phyloP scores from a whole-genome alignment of 2,888 invertebrate species.

The Bombylius discolor region DNA sequence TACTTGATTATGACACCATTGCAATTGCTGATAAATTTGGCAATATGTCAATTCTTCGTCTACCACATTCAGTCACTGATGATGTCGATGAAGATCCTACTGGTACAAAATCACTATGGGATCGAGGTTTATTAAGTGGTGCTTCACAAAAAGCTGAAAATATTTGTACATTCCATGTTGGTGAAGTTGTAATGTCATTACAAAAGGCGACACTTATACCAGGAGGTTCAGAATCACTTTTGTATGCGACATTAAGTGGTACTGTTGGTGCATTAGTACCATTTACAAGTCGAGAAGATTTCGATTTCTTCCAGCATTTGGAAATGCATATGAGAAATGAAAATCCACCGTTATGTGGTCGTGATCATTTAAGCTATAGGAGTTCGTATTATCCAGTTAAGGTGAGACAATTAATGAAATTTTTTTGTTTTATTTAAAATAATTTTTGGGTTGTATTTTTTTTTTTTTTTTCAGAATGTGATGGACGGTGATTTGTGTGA shows the following conservation, averaged over 20 bases:
- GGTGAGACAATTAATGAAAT: constrained; percentile 39
- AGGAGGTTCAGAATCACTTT: constrained; percentile 90
- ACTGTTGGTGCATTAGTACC: constrained; percentile 87
- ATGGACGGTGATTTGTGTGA: constrained; percentile 99
- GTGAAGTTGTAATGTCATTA: constrained; percentile 90
- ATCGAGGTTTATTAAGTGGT: constrained; percentile 82
- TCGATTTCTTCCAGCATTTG: constrained; percentile 97
- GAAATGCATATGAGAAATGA: constrained; percentile 99
- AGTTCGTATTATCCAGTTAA: constrained; percentile 97
- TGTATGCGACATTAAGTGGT: constrained; percentile 93
- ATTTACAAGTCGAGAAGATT: constrained; percentile 92
- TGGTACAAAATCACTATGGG: constrained; percentile 95
- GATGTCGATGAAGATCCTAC: constrained; percentile 99
- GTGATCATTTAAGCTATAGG: constrained; percentile 93
- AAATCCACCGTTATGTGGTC: constrained; percentile 87
- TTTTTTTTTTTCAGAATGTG: constrained; percentile 61
- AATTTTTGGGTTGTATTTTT: not conserved
- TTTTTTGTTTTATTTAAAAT: not conserved
- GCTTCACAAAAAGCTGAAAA: constrained; percentile 96
- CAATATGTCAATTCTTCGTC: constrained; percentile 77
- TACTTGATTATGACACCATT: constrained; percentile 92
- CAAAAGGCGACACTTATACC: constrained; percentile 94
- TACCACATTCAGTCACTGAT: constrained; percentile 85
- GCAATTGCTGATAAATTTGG: constrained; percentile 98
- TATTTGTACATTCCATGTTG: constrained; percentile 85